A percentile compares a stretch with the other conserved stretches of the same genome.
These are phyloP conservation scores for Polypterus bichir DNA, from an alignment of 2,113 vertebrate species.

Conservation along the genomic window DNA sequence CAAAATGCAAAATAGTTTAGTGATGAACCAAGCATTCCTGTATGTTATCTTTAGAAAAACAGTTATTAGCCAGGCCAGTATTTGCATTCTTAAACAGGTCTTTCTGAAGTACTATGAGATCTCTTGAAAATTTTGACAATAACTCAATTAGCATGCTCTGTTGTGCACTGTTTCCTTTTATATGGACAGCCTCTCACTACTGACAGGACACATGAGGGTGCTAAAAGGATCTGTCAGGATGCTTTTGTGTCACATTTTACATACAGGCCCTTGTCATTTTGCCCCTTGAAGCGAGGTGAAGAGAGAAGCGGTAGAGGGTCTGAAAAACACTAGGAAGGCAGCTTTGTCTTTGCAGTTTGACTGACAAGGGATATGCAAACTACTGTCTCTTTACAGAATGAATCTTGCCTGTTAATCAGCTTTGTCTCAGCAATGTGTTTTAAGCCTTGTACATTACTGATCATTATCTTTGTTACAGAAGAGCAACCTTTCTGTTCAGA, in stretches of 20 bases:
- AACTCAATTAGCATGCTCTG: slow-evolving; percentile 50
- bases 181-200: slow-evolving; percentile 39
- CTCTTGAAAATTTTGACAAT: slow-evolving; percentile 39
- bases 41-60: neutral
- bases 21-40: too few relatives aligned
- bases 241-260: slow-evolving; percentile 31
- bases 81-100: slow-evolving; percentile 15
- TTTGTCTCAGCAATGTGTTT: too few relatives aligned
- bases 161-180: slow-evolving; percentile 40
- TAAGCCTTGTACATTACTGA: too few relatives aligned
- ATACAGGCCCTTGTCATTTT: slow-evolving; percentile 15
- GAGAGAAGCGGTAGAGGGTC: slow-evolving; percentile 19
- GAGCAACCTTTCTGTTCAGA: too few relatives aligned
- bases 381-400: slow-evolving; percentile 3
- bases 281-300: slow-evolving; percentile 26
- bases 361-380: slow-evolving; percentile 10
- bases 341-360: slow-evolving; percentile 13
- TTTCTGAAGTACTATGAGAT: slow-evolving; percentile 10
- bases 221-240: slow-evolving; percentile 38
- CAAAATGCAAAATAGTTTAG: too few relatives aligned
- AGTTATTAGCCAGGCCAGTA: slow-evolving; percentile 6
- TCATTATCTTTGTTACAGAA: too few relatives aligned
- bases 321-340: slow-evolving; percentile 7
- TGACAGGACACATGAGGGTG: slow-evolving; percentile 42
- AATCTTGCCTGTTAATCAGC: too few relatives aligned